Conservation (phyloP, 2,797 vertebrate genomes). For the Megaceryle alcyon region DNA sequence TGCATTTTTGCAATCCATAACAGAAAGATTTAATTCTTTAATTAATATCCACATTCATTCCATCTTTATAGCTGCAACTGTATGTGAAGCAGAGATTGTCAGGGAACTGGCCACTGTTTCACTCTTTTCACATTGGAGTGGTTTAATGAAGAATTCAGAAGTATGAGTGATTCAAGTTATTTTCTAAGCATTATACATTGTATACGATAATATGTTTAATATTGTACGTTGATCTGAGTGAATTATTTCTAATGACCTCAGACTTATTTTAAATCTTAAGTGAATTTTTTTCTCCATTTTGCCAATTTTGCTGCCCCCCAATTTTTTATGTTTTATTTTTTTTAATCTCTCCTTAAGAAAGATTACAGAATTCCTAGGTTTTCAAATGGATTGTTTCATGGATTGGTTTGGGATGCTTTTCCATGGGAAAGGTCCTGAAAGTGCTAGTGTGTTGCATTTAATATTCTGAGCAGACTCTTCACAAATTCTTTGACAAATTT, state of each 20-base stretch:
- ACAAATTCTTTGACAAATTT: background rate
- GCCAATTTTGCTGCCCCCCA: background rate
- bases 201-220: background rate
- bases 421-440: background rate
- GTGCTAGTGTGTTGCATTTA: background rate
- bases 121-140: background rate
- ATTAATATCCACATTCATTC: background rate
- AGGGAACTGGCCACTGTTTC: background rate
- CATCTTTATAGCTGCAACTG: background rate
- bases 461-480: background rate
- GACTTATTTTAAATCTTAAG: background rate
- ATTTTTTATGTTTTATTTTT: too few species aligned
- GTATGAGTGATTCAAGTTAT: background rate
- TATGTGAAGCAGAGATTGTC: background rate
- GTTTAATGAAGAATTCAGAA: background rate
- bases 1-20: background rate
- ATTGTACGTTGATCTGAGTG: background rate
- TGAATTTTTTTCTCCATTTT: background rate
- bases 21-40: background rate
- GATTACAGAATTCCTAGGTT: background rate
- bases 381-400: fast-evolving
- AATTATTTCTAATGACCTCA: background rate
- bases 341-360: background rate
- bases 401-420: background rate
- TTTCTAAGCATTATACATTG: background rate